Evolutionary conservation across 1,140 invertebrate genomes (phyloP).

Genomic region (Drosophila saltans): DNA sequence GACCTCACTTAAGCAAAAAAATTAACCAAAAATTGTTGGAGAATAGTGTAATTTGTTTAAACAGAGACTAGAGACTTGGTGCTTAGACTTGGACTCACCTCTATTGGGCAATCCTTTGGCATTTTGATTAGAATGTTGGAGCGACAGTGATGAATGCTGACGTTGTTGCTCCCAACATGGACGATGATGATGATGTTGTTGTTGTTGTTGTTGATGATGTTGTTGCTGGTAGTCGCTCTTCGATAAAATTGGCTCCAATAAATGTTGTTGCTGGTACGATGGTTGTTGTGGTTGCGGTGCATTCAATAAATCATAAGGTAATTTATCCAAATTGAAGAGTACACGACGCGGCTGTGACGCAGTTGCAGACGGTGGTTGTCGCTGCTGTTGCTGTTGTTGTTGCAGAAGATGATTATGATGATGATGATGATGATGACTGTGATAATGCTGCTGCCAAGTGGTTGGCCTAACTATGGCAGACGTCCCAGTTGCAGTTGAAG

Average conservation of each 20-base stretch:
- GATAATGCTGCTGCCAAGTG: slow-evolving; percentile 73
- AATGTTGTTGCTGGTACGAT: slow-evolving; percentile 48
- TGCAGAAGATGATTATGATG: slow-evolving; percentile 60
- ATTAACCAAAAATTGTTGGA: slow-evolving; percentile 33
- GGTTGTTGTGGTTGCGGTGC: slow-evolving; percentile 63
- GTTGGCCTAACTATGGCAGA: slow-evolving; percentile 42
- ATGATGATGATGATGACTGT: slow-evolving; percentile 64
- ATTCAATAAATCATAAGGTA: slow-evolving; percentile 83
- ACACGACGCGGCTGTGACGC: slow-evolving; percentile 69
- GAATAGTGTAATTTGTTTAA: slow-evolving; percentile 63
- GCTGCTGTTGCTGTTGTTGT: slow-evolving; percentile 37
- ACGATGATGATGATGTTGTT: slow-evolving; percentile 46
- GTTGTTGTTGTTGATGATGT: slow-evolving; percentile 49
- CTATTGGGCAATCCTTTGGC: slow-evolving; percentile 83
- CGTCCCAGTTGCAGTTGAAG: slow-evolving; percentile 32
- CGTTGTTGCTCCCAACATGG: slow-evolving; percentile 68
- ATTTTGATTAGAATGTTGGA: slow-evolving; percentile 83
- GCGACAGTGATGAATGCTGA: slow-evolving; percentile 82
- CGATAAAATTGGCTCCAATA: slow-evolving; percentile 72
- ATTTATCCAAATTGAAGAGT: slow-evolving; percentile 83
- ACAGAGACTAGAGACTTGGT: slow-evolving; percentile 19
- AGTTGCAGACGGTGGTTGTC: slow-evolving; percentile 31
- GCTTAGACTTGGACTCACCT: slow-evolving; percentile 59
- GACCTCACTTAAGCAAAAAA: neutral
- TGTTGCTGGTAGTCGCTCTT: slow-evolving; percentile 53